Evolutionary conservation across 2,888 invertebrate genomes (phyloP), one percentile per base, ranked within the genome.

Genomic region (Sphaerolaimus hirsutus): DNA sequence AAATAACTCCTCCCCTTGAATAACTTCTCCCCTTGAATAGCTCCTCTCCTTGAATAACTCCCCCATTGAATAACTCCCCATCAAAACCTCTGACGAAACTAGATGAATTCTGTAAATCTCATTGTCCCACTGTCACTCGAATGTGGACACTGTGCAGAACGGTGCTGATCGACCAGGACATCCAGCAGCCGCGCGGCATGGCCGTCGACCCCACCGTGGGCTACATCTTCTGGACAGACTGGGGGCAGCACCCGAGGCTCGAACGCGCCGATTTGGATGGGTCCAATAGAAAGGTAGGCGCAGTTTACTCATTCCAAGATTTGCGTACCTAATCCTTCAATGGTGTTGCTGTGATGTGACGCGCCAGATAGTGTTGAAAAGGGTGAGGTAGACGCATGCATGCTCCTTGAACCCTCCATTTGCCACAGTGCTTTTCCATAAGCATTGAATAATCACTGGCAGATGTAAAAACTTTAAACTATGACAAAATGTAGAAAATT

Each of bases 191-290:
- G 0, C 71, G 91, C 57, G 93, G 91, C 36, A 81, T 97, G 76
- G 84, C 86, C 57, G 67, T 97, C 44, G 97, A 97, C 69, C 93
- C 97, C 0, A 78, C 80, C 53, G 79, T 81, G 22, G 70, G 66
- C 27, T 76, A 83, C 0, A 70, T 97, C 47, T 97, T 97, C 72
- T 97, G 93, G 93, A 86, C 87, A 0, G 93, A 97, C 66, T 93
- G 93, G 93, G 91, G 91, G 38, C 84, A 87, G 65, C 81, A 87
- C 67, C 93, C 97, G 1, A 72, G 89, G 1, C 81, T 97, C 48
- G 93, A 97, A 64, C 71, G 89, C 48, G 79, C 87, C 5, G 87
- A 87, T 19, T 81, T 97, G 82, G 93, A 97, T 62, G 93, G 93
- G 0, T 76, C 77, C 0, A 77, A 78, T 57, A 74, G 89, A 4